Evolutionary conservation across 2,888 invertebrate genomes (phyloP), one percentile per base, ranked within the genome.

Genomic region (Volucella inflata): DNA sequence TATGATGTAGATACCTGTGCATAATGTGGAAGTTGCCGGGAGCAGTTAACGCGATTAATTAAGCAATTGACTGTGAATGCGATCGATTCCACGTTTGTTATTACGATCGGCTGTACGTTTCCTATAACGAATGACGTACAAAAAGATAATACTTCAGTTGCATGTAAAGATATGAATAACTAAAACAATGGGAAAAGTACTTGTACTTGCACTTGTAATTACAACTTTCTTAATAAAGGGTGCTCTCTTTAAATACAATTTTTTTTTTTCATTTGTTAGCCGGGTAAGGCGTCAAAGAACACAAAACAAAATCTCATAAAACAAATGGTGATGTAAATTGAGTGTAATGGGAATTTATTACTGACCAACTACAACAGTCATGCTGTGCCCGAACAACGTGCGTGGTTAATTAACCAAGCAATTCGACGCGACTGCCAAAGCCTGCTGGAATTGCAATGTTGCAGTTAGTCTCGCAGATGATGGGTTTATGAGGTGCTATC

Each of bases 401-500:
- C 80, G 84, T 75, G 76, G 81, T 81, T 85, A 81, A 85, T 85
- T 85, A 85, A 62, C 67, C 84, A 76, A 71, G 30, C 76, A 68
- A 57, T 38, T 62, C 75, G 30, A 30, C 30, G 30, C 30, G 30
- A 30, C 30, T 30, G 6, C 30, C 30, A 30, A 30, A 30, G 30
- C 6, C 30, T 6, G 4, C 30, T 30, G 62, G 64, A 68, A 72
- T 65, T 8, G 51, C 68, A 57, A 55, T 14, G 40, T n/a, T 67
- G 38, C 50, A 67, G 59, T 59, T 65, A 30, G 30, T 30, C 30
- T 30, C 30, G 75, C 75, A 80, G 72, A 67, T 81, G 85, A 85
- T 81, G 85, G 62, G 76, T 85, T 80, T 85, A 85, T 81, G 85
- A 81, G 81, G 85, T 85, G 85, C 50, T 85, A 81, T 85, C 80